Conservation (phyloP, 2,113 vertebrate species). For the Lamprologus tigripictilis region DNA sequence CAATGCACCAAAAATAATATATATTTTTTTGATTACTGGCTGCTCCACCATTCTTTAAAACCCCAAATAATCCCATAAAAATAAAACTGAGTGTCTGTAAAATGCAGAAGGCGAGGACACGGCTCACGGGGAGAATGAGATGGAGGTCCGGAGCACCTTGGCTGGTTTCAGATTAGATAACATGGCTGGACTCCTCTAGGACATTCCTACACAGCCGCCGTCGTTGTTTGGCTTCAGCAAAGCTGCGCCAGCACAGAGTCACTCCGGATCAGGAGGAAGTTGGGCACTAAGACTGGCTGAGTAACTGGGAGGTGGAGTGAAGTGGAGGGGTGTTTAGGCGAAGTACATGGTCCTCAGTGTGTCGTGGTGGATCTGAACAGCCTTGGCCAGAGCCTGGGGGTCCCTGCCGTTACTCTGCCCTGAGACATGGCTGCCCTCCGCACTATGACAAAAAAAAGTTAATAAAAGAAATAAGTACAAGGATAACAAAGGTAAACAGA, state of each 20-base stretch:
- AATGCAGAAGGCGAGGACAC: background rate
- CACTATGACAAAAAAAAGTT: conserved; percentile 23
- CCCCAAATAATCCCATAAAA: background rate
- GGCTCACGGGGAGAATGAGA: background rate
- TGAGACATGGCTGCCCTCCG: conserved; percentile 74
- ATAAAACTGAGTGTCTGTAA: background rate
- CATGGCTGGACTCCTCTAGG: conserved; percentile 76
- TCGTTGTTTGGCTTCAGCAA: background rate
- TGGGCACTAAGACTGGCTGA: conserved; percentile 53
- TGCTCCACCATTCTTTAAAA: background rate
- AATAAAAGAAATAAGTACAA: background rate
- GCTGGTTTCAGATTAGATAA: conserved; percentile 93
- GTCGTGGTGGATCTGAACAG: conserved; percentile 74
- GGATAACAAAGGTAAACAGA: background rate
- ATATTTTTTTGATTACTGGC: background rate
- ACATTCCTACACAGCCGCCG: background rate
- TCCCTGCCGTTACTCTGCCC: conserved; percentile 74
- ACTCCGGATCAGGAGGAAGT: conserved; percentile 6
- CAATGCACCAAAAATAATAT: background rate
- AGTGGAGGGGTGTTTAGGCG: conserved; percentile 40
- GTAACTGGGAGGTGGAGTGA: background rate
- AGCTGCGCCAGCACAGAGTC: background rate
- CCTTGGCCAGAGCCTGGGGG: conserved; percentile 68
- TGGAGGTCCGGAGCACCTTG: conserved; percentile 48
- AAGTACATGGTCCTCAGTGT: conserved; percentile 77